Percentiles rank a stretch among this genome's conserved stretches.
phyloP scores from a whole-genome alignment of 2,113 vertebrate species.

The Aleadryas rufinucha region DNA sequence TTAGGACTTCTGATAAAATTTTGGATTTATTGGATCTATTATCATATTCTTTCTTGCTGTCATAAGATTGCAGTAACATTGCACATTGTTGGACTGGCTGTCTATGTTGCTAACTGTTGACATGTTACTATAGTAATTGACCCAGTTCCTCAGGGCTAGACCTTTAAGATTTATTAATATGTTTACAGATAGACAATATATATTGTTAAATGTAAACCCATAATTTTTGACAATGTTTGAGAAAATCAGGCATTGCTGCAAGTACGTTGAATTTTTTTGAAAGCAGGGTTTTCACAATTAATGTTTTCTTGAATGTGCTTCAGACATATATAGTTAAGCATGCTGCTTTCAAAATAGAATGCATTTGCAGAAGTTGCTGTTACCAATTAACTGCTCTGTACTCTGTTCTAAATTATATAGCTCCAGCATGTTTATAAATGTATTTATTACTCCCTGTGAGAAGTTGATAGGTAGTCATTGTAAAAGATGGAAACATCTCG shows the following conservation, averaged over 20 bases:
- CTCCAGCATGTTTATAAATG: conserved; percentile 11
- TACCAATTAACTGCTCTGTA: background rate
- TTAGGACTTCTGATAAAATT: background rate
- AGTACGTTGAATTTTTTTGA: conserved; percentile 40
- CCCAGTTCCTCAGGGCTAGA: background rate
- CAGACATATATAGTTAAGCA: background rate
- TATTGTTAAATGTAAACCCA: background rate
- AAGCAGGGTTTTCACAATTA: conserved; percentile 50
- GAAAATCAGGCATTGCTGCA: conserved; percentile 7
- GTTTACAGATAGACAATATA: background rate
- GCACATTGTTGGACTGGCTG: background rate
- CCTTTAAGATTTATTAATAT: background rate
- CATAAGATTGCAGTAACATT: background rate
- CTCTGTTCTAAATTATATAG: conserved; percentile 21
- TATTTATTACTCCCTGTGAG: conserved; percentile 48
- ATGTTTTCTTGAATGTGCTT: conserved; percentile 11
- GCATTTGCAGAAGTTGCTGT: conserved; percentile 4
- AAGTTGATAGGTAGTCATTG: background rate
- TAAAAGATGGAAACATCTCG: conserved; percentile 1
- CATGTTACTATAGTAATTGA: background rate
- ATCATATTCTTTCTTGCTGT: background rate
- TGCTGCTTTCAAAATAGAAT: conserved; percentile 12
- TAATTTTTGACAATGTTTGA: background rate
- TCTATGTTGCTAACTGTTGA: background rate
- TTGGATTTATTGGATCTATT: background rate